phyloP scores from a whole-genome alignment of 2,888 invertebrate species.

The Netelia inedita region DNA sequence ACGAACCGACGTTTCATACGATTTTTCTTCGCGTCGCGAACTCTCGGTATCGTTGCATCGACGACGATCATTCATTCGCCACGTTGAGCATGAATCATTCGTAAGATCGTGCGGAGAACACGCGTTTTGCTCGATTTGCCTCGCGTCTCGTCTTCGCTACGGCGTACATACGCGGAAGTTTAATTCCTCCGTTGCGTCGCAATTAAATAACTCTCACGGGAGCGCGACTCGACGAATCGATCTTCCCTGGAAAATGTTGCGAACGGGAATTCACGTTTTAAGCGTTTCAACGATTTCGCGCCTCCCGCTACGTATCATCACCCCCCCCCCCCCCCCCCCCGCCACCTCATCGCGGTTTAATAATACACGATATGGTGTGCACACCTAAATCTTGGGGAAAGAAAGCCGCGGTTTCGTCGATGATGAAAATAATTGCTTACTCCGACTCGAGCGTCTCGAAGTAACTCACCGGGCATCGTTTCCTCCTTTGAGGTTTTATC shows the following conservation, averaged over 20 bases:
- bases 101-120: slow-evolving; percentile 59
- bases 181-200: slow-evolving; percentile 34
- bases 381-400: slow-evolving; percentile 11
- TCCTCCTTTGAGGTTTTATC: slow-evolving; percentile 75
- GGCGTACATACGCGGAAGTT: slow-evolving; percentile 35
- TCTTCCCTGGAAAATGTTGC: slow-evolving; percentile 37
- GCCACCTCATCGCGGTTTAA: slow-evolving; percentile 45
- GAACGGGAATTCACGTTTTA: background rate
- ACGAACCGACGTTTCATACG: background rate
- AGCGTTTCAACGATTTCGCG: slow-evolving; percentile 71
- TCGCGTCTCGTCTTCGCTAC: background rate
- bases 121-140: slow-evolving; percentile 53
- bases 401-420: background rate
- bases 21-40: slow-evolving; percentile 30
- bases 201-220: slow-evolving; percentile 59
- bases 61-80: slow-evolving; percentile 58
- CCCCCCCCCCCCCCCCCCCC: too few relatives aligned
- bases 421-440: slow-evolving; percentile 58
- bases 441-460: slow-evolving; percentile 21
- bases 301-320: slow-evolving; percentile 45
- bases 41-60: slow-evolving; percentile 37
- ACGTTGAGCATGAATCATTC: slow-evolving; percentile 49
- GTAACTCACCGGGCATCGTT: slow-evolving; percentile 70
- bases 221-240: slow-evolving; percentile 59
- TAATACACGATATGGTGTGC: slow-evolving; percentile 45